Base-by-base conservation (phyloP, 1,140 invertebrate species). In the Pinna nobilis region DNA sequence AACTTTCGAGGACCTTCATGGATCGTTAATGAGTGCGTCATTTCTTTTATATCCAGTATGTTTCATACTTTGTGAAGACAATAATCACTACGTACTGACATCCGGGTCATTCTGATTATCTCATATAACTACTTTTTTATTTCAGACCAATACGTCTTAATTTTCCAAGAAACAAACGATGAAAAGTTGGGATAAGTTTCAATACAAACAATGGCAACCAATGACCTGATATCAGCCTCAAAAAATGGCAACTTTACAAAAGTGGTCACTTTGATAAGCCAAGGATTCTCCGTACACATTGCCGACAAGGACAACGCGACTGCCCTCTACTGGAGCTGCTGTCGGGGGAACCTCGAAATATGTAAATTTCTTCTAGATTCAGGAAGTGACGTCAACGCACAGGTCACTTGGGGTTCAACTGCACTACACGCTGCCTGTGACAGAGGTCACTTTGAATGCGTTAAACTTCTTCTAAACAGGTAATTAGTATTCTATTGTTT, bases 391-490 rank as follows among this genome's bases (percentile, higher is more conserved):
- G 63, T 82, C 33, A 81, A 85, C 44, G 74, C 74, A 3, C 63
- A 61, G 37, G 80, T 79, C 20, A 77, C 70, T 23, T 85, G 82
- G 76, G 80, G 81, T 13, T 83, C 82, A 44, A 82, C 82, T 0
- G 75, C 83, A 0, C 61, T 85, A 25, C 83, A 85, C 59, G 82
- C 82, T 20, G 79, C 80, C 3, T 65, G 75, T 30, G 83, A 85
- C 49, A 44, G 82, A 3, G 80, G 81, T n/a, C 80, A 85, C 63
- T 44, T 65, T 18, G 71, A 83, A 1, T 82, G 80, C 59, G 70
- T 83, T 2, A 77, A 72, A n/a, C 25, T 81, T 2, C 73, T 85
- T 0, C 70, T 85, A 35, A 15, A 66, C 7, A 72, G 74, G 83
- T 84, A 60, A 39, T 63, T 75, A 20, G 3, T 68, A 37, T 32